phyloP scores from a whole-genome alignment of 1,140 invertebrate genomes.

The Potamilus streckersoni region DNA sequence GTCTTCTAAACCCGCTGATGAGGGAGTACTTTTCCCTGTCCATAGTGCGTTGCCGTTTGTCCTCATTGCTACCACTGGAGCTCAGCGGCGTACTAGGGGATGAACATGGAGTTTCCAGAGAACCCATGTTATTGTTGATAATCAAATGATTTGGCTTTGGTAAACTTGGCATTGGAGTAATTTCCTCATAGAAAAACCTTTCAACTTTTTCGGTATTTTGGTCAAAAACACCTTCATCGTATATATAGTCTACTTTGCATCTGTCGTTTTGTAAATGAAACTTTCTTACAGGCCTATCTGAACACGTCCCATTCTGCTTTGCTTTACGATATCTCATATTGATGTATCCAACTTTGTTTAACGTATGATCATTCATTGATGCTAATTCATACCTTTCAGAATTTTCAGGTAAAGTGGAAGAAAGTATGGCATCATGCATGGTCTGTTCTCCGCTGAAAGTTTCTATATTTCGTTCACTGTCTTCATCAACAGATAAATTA shows the following conservation, averaged over 20 bases:
- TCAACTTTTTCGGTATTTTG: constrained; percentile 60
- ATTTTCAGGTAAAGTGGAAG: too few species aligned
- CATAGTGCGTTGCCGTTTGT: constrained; percentile 23
- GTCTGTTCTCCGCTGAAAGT: background rate
- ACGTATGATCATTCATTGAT: too few species aligned
- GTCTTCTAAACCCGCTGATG: constrained; percentile 39
- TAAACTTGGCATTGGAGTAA: background rate
- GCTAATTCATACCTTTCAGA: too few species aligned
- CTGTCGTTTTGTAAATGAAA: constrained; percentile 9
- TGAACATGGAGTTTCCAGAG: constrained; percentile 23
- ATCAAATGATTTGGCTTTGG: constrained; percentile 11
- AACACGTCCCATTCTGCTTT: too few species aligned
- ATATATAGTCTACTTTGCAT: constrained; percentile 57
- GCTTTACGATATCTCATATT: too few species aligned
- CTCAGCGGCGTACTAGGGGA: constrained; percentile 31
- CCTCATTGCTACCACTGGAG: constrained; percentile 36
- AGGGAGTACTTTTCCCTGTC: constrained; percentile 37
- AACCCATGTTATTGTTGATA: constrained; percentile 7
- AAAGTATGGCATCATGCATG: too few species aligned
- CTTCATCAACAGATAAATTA: constrained; percentile 34
- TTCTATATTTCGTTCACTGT: constrained; percentile 22
- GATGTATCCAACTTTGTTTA: too few species aligned
- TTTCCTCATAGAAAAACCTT: constrained; percentile 60
- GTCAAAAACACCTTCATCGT: constrained; percentile 62
- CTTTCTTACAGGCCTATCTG: background rate